Evolutionary conservation across 2,113 vertebrate species (phyloP), one percentile per base, ranked within the genome.

Genomic region (Pitta sordida): DNA sequence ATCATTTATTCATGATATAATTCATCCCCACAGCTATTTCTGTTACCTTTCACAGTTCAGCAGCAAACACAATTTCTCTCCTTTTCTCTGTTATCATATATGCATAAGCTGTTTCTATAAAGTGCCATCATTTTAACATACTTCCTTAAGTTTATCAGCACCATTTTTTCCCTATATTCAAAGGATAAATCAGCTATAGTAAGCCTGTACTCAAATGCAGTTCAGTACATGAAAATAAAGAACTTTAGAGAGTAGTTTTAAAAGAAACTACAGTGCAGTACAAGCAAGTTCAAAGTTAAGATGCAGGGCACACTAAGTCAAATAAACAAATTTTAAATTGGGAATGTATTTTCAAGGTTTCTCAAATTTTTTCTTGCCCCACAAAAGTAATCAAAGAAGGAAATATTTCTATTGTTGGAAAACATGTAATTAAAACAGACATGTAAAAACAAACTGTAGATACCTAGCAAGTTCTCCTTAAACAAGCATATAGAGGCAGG

Each of bases 401-500:
- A 78, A 41, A 78, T 51, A 39, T 3, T 37, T 69, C 37, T 68
- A 13, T 78, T 3, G 0, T 41, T 59, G 29, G 14, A 88, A 60
- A 37, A 13, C 13, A 43, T 26, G 8, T 58, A 48, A 44, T 53
- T 48, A 26, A 81, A 85, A 36, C 37, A 51, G 22, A 34, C 0
- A 0, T 69, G 29, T 59, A 17, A 70, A 80, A 74, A 12, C 2
- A 27, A 58, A 39, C 11, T 76, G 53, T 29, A 13, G 4, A 32
- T 13, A 43, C 5, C 26, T 60, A 52, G 4, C 7, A 41, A 27
- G 9, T 18, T 23, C 43, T 93, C n/a, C 63, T 55, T 53, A 24
- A 64, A 46, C 8, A 62, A 70, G 7, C 0, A 0, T 23, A 2
- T 53, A 26, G 26, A 73, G 79, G 9, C 22, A 3, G 2, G 10